These are phyloP conservation scores for Frieseomelitta varia DNA, from an alignment of 1,140 invertebrate genomes.

Conservation along the genomic window DNA sequence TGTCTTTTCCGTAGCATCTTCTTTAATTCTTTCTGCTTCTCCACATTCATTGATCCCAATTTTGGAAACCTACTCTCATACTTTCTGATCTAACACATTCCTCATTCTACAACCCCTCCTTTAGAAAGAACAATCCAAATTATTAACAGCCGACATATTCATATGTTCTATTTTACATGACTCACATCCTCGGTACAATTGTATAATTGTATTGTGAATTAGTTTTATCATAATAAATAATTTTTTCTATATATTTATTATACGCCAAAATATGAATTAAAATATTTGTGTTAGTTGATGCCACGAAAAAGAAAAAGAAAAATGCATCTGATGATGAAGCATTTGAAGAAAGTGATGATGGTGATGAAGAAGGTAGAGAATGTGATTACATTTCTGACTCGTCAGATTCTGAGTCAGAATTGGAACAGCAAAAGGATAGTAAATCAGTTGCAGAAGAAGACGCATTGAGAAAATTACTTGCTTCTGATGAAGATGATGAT, in stretches of 20 bases:
- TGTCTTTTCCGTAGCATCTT: no score
- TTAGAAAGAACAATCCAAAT: no score
- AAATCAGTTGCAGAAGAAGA: constrained; percentile 95
- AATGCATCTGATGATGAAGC: constrained; percentile 92
- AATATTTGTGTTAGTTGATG: constrained; percentile 55
- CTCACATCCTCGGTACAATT: not conserved
- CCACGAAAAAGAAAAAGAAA: constrained; percentile 85
- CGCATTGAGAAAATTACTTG: constrained; percentile 92
- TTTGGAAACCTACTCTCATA: no score
- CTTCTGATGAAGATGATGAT: constrained; percentile 94
- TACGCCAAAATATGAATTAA: constrained; percentile 18
- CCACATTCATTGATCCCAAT: no score
- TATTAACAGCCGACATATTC: no score
- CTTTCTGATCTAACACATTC: no score
- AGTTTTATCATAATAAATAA: not conserved
- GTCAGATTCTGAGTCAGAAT: constrained; percentile 90
- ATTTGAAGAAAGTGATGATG: constrained; percentile 97
- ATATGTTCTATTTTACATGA: no score
- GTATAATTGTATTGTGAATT: not conserved
- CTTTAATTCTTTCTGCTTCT: no score
- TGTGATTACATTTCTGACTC: constrained; percentile 93
- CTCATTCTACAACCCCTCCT: no score
- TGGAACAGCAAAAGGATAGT: constrained; percentile 87
- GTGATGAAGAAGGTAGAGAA: constrained; percentile 96
- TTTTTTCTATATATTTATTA: not conserved